Evolutionary conservation across 2,888 invertebrate species (phyloP).

Genomic region (Rhagonycha fulva): DNA sequence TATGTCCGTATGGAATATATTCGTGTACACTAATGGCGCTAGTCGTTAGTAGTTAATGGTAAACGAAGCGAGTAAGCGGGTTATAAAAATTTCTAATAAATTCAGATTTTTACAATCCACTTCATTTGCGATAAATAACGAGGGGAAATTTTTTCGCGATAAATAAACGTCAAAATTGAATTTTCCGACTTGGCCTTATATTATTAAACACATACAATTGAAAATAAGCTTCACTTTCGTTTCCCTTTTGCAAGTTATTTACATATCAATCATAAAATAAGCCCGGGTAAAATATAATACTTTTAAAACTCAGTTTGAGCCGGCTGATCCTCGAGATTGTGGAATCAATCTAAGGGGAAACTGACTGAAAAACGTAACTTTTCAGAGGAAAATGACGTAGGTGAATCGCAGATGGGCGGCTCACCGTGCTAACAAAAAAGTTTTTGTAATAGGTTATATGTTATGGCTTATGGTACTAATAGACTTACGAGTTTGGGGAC

Average conservation of each 20-base stretch:
- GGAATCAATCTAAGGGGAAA: slow-evolving; percentile 35
- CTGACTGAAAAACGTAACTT: slow-evolving; percentile 20
- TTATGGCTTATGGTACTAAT: slow-evolving; percentile 36
- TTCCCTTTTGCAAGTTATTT: slow-evolving; percentile 29
- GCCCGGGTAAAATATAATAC: slow-evolving; percentile 36
- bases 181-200: neutral
- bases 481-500: slow-evolving; percentile 30
- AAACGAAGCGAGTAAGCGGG: slow-evolving; percentile 16
- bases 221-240: neutral
- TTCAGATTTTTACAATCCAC: slow-evolving; percentile 12
- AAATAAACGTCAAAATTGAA: neutral
- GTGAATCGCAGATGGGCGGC: slow-evolving; percentile 30
- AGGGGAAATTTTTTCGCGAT: neutral
- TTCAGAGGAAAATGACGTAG: slow-evolving; percentile 19
- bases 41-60: slow-evolving; percentile 20
- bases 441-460: slow-evolving; percentile 38
- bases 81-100: slow-evolving; percentile 17
- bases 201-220: neutral
- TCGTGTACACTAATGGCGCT: slow-evolving; percentile 12
- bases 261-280: slow-evolving; percentile 42
- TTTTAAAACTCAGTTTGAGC: slow-evolving; percentile 36
- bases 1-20: slow-evolving; percentile 25
- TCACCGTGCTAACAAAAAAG: slow-evolving; percentile 35
- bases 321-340: slow-evolving; percentile 35
- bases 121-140: slow-evolving; percentile 8